A percentile compares a stretch with the other conserved stretches of the same genome.
Evolutionary conservation across 2,113 vertebrate genomes (phyloP).

Genomic region (Gadus macrocephalus): DNA sequence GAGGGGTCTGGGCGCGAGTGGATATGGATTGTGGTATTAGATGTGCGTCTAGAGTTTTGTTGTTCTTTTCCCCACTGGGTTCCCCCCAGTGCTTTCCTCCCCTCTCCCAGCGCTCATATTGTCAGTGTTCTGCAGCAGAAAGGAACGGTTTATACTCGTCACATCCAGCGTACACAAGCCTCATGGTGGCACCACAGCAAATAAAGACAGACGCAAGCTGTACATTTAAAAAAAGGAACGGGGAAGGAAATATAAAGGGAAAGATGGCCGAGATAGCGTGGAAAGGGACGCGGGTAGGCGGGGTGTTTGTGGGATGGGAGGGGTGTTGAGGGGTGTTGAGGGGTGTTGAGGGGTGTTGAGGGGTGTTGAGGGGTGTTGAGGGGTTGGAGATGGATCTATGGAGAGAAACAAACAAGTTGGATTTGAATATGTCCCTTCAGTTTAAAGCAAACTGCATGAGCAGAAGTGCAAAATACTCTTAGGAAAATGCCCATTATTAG

Average conservation of each 20-base stretch:
- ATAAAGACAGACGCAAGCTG: slow-evolving; percentile 44
- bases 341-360: slow-evolving; percentile 31
- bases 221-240: slow-evolving; percentile 30
- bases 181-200: slow-evolving; percentile 55
- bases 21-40: slow-evolving; percentile 41
- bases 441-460: background rate
- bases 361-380: slow-evolving; percentile 30
- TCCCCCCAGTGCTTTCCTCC: slow-evolving; percentile 37
- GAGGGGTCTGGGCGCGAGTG: slow-evolving; percentile 15
- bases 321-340: slow-evolving; percentile 37
- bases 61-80: slow-evolving; percentile 48
- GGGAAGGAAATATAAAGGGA: slow-evolving; percentile 19
- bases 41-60: slow-evolving; percentile 51
- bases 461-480: background rate
- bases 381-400: slow-evolving; percentile 56
- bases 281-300: background rate
- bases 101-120: slow-evolving; percentile 64
- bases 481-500: background rate
- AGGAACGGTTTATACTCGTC: slow-evolving; percentile 59
- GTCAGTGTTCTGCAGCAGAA: slow-evolving; percentile 18
- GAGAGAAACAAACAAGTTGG: slow-evolving; percentile 19
- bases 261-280: slow-evolving; percentile 32
- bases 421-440: background rate
- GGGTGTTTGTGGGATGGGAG: slow-evolving; percentile 38
- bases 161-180: slow-evolving; percentile 51